Conservation (phyloP, 2,888 invertebrate genomes). For the Muscina levida region DNA sequence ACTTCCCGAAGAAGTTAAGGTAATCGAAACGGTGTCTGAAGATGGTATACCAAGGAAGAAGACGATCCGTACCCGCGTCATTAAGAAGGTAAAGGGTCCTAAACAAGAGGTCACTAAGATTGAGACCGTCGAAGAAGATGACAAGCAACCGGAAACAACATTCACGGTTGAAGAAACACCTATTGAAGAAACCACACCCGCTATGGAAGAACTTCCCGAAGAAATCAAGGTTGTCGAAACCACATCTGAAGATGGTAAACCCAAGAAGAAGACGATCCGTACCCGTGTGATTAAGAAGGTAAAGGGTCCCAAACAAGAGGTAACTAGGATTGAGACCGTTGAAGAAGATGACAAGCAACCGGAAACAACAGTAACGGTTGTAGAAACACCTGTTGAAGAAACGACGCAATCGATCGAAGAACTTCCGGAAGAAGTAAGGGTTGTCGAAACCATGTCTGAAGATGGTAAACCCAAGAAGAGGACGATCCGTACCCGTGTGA, state of each 20-base stretch:
- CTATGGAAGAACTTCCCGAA: constrained; percentile 78
- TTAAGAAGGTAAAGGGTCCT: constrained; percentile 61
- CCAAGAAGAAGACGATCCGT: too few species aligned
- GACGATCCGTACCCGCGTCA: constrained; percentile 55
- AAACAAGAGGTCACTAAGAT: constrained; percentile 64
- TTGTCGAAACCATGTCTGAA: not conserved
- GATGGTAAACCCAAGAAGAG: not conserved
- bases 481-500: not conserved
- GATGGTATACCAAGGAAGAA: constrained; percentile 57
- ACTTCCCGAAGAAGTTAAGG: constrained; percentile 57
- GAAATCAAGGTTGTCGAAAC: constrained; percentile 75
- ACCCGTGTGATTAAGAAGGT: too few species aligned
- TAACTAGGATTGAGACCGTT: too few species aligned
- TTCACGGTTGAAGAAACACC: constrained; percentile 59
- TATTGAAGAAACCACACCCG: constrained; percentile 68
- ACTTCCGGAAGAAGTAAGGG: constrained; percentile 57
- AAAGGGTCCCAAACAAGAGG: not conserved
- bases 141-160: constrained; percentile 56
- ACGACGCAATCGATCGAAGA: constrained; percentile 34
- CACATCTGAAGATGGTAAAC: too few species aligned
- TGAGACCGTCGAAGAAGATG: constrained; percentile 63
- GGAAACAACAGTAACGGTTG: too few species aligned
- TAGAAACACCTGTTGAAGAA: constrained; percentile 58
- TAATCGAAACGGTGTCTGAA: constrained; percentile 55
- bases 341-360: too few species aligned